These are phyloP conservation scores for Halcyon chelicuti DNA, from an alignment of 2,797 vertebrate species.

Conservation along the genomic window DNA sequence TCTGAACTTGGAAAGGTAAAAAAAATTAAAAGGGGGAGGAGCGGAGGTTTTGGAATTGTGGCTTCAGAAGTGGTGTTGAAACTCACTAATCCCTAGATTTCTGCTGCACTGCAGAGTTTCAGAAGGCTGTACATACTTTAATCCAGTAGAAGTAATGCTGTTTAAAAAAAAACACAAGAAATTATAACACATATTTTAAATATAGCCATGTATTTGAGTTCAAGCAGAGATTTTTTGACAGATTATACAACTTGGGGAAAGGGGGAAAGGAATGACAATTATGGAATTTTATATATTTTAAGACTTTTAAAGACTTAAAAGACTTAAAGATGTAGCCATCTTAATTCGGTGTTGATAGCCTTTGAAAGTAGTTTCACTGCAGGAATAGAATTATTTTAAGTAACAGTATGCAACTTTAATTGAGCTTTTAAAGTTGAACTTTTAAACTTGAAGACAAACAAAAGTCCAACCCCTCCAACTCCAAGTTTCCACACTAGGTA, in stretches of 20 bases:
- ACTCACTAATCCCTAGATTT: not conserved
- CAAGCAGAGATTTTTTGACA: not conserved
- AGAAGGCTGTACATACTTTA: not conserved
- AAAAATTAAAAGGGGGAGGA: rapidly evolving
- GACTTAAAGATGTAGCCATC: not conserved
- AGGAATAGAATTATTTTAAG: not conserved
- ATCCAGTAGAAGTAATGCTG: not conserved
- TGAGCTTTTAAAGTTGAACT: not conserved
- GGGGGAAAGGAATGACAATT: not conserved
- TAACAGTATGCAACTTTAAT: not conserved
- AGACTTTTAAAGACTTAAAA: not conserved
- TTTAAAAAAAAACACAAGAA: not conserved
- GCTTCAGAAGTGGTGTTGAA: not conserved
- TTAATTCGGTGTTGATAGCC: not conserved
- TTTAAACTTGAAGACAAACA: not conserved
- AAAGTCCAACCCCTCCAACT: not conserved
- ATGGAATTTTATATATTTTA: not conserved
- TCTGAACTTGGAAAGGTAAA: not conserved
- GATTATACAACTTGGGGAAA: not conserved
- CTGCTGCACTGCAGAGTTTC: not conserved
- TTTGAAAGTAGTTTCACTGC: not conserved
- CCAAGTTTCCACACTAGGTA: not conserved
- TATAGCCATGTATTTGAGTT: not conserved
- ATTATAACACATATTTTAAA: not conserved
- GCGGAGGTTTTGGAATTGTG: not conserved